Evolutionary conservation across 2,797 vertebrate species (phyloP), one percentile per base, ranked within the genome.

Genomic region (Malurus leucopterus): DNA sequence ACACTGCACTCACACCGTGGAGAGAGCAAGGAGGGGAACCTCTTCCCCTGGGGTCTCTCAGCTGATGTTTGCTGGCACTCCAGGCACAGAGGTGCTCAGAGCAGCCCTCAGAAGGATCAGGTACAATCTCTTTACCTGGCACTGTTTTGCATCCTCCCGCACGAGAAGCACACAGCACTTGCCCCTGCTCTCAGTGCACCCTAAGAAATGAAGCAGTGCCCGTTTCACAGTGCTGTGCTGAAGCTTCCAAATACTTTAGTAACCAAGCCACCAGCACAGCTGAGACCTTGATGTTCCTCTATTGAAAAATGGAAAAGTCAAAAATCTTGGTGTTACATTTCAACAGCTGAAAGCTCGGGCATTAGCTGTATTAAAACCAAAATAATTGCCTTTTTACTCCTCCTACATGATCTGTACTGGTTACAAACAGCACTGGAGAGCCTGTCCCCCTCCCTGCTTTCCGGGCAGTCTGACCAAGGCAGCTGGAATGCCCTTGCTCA

Each of bases 61-160:
- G 8, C 10, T 75, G 36, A 14, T 40, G 57, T 69, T 50, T 65
- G 11, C 68, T 87, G 75, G 34, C 49, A 36, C 13, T 53, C 24
- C 26, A 63, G 32, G 30, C 20, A 36, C 38, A 40, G 23, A 67
- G n/a, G 44, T 16, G 29, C 50, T 29, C 41, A 74, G 36, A 32
- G 12, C 18, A 20, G 43, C 8, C 41, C 38, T 47, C 40, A 67
- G 41, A 51, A 68, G 55, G 29, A 59, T 23, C 74, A 34, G 68
- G 55, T 24, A 38, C n/a, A 22, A 6, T 26, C 71, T 41, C 0
- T 0, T 34, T 67, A 32, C 29, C 15, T 5, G 4, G 20, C 4
- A 4, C 44, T 44, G 21, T n/a, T 7, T 75, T 22, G 34, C 21
- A 61, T 21, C 41, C 21, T 64, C 27, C 26, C 47, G 9, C 17